Evolutionary conservation across 1,140 invertebrate species (phyloP).

Genomic region (Formica selysi): DNA sequence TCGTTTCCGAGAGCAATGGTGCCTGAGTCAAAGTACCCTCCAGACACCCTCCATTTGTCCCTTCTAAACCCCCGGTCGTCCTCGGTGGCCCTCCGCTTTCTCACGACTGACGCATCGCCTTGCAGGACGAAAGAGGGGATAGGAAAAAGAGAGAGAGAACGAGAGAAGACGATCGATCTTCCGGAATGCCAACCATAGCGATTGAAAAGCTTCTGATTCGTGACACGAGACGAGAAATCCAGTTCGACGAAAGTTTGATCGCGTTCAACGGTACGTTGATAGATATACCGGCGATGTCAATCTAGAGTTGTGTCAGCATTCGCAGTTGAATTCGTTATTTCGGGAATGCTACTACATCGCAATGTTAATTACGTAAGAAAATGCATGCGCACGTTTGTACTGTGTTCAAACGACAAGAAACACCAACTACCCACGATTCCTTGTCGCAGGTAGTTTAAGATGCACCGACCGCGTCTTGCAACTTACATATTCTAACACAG

Average conservation of each 20-base stretch:
- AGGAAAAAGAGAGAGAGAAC: conserved; percentile 34
- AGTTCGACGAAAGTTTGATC: conserved; percentile 42
- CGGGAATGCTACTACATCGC: not conserved
- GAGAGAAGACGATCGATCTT: conserved; percentile 69
- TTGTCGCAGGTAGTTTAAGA: conserved; percentile 58
- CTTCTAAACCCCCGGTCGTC: conserved; percentile 66
- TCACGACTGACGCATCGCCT: conserved; percentile 73
- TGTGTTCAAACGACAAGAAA: conserved; percentile 51
- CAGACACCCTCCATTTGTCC: conserved; percentile 76
- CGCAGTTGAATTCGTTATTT: conserved; percentile 12
- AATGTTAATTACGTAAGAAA: conserved; percentile 39
- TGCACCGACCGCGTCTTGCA: conserved; percentile 54
- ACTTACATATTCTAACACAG: conserved; percentile 58
- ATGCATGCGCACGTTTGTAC: conserved; percentile 31
- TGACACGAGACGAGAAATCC: conserved; percentile 71
- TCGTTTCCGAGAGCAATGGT: conserved; percentile 72
- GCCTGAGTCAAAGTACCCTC: conserved; percentile 72
- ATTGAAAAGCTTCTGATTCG: conserved; percentile 77
- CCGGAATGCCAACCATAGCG: conserved; percentile 72
- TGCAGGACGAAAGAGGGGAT: conserved; percentile 56
- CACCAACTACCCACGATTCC: conserved; percentile 32
- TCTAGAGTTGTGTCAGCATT: conserved; percentile 8
- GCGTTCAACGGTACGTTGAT: conserved; percentile 31
- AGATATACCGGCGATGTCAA: conserved; percentile 22
- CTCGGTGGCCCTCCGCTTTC: conserved; percentile 66